Evolutionary conservation across 2,113 vertebrate species (phyloP), one percentile per base, ranked within the genome.

Genomic region (Empidonax alnorum): DNA sequence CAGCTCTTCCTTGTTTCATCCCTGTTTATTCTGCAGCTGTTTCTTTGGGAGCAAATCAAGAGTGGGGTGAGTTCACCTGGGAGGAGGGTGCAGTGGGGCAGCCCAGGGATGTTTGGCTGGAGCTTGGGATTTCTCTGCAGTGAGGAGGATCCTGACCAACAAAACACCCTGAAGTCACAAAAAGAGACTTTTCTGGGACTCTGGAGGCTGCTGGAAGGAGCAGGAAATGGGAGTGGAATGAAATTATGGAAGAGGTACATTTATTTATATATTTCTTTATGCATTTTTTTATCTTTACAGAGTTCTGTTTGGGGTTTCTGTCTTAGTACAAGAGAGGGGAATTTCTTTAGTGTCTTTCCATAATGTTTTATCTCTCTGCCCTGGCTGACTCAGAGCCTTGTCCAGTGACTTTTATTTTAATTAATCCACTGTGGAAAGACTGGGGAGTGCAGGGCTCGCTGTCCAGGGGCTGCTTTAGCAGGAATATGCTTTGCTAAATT

Each of bases 161-260:
- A 35, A 35, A 35, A 35, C 12, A 5, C 9, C 9, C 12, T 0
- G 0, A 27, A 21, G 11, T 6, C 23, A 30, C 3, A 4, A 30
- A 24, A 33, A 31, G 25, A 37, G 10, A 1, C 8, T 41, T 59
- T 33, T 9, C 28, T 79, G 37, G 17, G 16, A 0, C 2, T 31
- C 24, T 25, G 25, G n/a, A 37, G 13, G 21, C 8, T 62, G 59
- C 56, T 74, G 76, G 56, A 23, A 65, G 22, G 28, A 39, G 41
- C 22, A 78, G 73, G 7, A 50, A 9, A 14, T 1, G 9, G 1
- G 7, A 56, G n/a, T 16, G 24, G 21, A 24, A 22, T 1, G 56
- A 90, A 55, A 69, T 21, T 5, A 24, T 42, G n/a, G 3, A 91
- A 47, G 33, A 91, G 87, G 87, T 78, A 52, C 3, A 2, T 7